These are phyloP conservation scores for Lutraria lutraria DNA, from an alignment of 2,888 invertebrate genomes.

Conservation along the genomic window DNA sequence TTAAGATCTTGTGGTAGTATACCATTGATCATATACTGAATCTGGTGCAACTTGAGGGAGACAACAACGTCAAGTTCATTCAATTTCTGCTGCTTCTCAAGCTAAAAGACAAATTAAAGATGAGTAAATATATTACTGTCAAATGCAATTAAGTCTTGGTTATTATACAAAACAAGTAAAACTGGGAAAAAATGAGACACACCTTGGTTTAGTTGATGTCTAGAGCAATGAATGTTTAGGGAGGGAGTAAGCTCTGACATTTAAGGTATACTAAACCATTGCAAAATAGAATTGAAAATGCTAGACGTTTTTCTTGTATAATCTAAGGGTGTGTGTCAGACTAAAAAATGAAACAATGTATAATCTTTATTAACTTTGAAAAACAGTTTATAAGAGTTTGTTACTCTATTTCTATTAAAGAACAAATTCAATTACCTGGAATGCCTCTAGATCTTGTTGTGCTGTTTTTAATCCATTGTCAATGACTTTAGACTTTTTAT, in stretches of 20 bases:
- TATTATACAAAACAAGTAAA: neutral
- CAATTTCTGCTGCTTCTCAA: slow-evolving; percentile 90
- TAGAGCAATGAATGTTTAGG: too few species aligned
- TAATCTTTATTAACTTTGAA: too few species aligned
- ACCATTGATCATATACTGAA: slow-evolving; percentile 85
- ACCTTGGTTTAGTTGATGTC: too few species aligned
- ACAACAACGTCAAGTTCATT: slow-evolving; percentile 91
- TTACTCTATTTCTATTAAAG: too few species aligned
- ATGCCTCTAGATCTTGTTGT: slow-evolving; percentile 86
- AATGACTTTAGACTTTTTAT: slow-evolving; percentile 86
- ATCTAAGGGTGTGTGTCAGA: too few species aligned
- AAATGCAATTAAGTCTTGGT: neutral
- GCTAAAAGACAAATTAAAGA: slow-evolving; percentile 36
- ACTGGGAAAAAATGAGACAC: too few species aligned
- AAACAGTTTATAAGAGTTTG: too few species aligned
- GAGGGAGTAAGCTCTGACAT: too few species aligned
- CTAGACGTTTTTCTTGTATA: too few species aligned
- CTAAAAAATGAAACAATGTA: too few species aligned
- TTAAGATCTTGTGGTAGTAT: slow-evolving; percentile 84
- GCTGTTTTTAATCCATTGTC: slow-evolving; percentile 84
- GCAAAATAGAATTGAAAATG: too few species aligned
- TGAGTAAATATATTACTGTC: neutral
- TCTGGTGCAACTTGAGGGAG: slow-evolving; percentile 85
- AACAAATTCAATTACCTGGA: slow-evolving; percentile 82
- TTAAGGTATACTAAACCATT: too few species aligned